These are phyloP conservation scores for Allolobophora icterica DNA, from an alignment of 2,888 invertebrate species.

Conservation along the genomic window DNA sequence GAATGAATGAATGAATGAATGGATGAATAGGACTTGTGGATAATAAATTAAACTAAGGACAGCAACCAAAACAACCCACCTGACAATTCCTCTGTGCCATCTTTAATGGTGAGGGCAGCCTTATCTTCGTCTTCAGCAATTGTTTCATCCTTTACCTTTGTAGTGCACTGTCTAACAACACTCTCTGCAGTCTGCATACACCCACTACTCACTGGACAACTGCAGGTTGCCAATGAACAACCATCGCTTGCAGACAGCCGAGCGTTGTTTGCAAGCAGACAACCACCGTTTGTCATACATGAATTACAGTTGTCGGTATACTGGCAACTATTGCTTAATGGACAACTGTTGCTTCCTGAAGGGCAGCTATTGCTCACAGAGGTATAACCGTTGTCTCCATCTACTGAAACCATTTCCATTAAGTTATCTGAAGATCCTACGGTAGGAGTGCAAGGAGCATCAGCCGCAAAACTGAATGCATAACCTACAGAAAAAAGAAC, in stretches of 20 bases:
- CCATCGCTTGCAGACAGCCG: background rate
- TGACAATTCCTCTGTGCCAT: conserved; percentile 2
- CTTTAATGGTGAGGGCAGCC: background rate
- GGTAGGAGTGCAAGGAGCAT: background rate
- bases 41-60: background rate
- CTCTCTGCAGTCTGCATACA: background rate
- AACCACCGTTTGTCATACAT: background rate
- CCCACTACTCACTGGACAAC: background rate
- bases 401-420: background rate
- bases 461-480: conserved; percentile 30
- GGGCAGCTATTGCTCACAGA: conserved; percentile 1
- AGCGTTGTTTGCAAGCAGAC: conserved; percentile 15
- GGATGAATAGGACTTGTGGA: background rate
- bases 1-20: no score
- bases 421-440: conserved; percentile 20
- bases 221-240: background rate
- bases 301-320: background rate
- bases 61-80: background rate
- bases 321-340: background rate
- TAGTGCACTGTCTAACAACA: background rate
- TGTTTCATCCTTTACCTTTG: background rate
- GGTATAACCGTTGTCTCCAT: background rate
- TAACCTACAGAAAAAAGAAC: conserved; percentile 20
- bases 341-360: conserved; percentile 15
- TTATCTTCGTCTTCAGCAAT: background rate